These are phyloP conservation scores for Sapajus apella DNA, from an alignment of 2,113 vertebrate genomes.

Conservation along the genomic window DNA sequence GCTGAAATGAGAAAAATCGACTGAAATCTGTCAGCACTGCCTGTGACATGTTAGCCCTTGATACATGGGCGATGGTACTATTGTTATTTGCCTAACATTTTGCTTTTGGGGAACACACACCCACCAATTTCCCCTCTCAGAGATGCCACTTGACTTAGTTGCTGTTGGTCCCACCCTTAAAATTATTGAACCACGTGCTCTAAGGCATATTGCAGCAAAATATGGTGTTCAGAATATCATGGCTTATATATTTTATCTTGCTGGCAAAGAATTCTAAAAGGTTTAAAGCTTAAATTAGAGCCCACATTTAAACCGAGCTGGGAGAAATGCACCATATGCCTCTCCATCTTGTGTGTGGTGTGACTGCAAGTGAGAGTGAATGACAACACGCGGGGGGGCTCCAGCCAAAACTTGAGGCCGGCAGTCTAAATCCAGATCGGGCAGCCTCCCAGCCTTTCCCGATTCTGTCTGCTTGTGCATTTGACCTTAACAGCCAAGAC, in stretches of 20 bases:
- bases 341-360: slow-evolving; percentile 60
- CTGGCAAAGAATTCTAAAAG: slow-evolving; percentile 45
- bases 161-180: background rate
- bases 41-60: background rate
- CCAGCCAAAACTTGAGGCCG: slow-evolving; percentile 20
- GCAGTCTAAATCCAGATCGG: slow-evolving; percentile 18
- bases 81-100: background rate
- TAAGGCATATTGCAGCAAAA: slow-evolving; percentile 44
- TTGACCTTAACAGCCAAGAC: slow-evolving; percentile 49
- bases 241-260: slow-evolving; percentile 50
- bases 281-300: slow-evolving; percentile 64
- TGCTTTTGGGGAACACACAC: background rate
- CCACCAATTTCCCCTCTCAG: background rate
- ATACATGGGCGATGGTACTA: rapidly evolving
- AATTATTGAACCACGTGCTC: background rate
- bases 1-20: background rate
- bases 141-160: background rate
- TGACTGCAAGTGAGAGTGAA: slow-evolving; percentile 42
- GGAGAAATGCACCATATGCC: slow-evolving; percentile 47
- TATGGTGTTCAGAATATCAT: slow-evolving; percentile 56
- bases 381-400: background rate
- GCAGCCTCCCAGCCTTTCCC: background rate
- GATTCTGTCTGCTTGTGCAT: background rate
- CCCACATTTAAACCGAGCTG: background rate
- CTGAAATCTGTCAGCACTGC: background rate